A percentile compares a stretch with the other conserved stretches of the same genome.
phyloP scores from a whole-genome alignment of 1,140 invertebrate genomes.

The Pogonognathellus flavescens region DNA sequence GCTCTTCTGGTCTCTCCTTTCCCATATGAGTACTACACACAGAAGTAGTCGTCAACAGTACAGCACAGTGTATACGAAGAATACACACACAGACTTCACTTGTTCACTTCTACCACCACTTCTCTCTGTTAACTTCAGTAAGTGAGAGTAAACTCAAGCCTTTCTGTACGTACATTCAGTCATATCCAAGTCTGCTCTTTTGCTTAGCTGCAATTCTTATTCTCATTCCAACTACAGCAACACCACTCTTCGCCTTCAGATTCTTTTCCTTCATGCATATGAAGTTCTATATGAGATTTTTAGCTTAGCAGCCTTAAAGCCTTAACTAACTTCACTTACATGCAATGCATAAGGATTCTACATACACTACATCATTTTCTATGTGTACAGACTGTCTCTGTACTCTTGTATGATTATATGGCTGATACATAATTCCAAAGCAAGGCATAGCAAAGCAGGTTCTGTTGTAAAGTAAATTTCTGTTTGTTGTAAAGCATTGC shows the following conservation, averaged over 20 bases:
- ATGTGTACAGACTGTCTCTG: conserved; percentile 16
- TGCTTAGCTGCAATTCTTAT: background rate
- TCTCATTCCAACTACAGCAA: background rate
- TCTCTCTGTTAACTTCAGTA: background rate
- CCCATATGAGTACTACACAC: conserved; percentile 30
- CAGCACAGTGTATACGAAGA: background rate
- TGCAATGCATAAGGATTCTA: background rate
- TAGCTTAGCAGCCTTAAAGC: background rate
- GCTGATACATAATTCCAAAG: conserved; percentile 18
- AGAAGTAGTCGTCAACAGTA: background rate
- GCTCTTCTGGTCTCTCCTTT: conserved; percentile 35
- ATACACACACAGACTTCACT: background rate
- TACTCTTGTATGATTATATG: conserved; percentile 19
- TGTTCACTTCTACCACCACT: background rate
- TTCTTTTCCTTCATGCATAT: background rate
- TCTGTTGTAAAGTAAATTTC: conserved; percentile 31
- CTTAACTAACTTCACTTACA: background rate
- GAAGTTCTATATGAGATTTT: background rate
- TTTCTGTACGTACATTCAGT: background rate
- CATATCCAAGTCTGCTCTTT: background rate
- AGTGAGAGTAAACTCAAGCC: conserved; percentile 22
- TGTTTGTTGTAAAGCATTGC: background rate
- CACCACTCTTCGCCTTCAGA: background rate
- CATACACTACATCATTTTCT: conserved; percentile 1
- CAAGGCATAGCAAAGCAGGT: conserved; percentile 34